Conservation (phyloP, 2,888 invertebrate species). For the Erebia epiphron region DNA sequence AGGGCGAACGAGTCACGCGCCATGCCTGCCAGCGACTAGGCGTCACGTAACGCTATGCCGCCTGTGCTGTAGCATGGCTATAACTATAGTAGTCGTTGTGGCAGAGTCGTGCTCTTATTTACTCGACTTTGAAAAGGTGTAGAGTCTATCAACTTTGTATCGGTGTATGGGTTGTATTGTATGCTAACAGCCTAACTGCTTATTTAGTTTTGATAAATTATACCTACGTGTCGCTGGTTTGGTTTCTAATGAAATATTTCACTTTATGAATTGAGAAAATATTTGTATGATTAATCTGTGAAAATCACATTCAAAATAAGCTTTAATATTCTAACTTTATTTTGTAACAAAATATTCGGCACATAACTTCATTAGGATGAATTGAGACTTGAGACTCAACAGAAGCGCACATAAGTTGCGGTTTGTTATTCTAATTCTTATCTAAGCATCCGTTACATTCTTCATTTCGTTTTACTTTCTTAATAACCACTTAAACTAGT, state of each 20-base stretch:
- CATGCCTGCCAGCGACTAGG: slow-evolving; percentile 54
- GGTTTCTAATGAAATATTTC: no score
- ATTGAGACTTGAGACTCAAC: background rate
- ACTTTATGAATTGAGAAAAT: no score
- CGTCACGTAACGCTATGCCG: slow-evolving; percentile 61
- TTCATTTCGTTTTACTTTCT: slow-evolving; percentile 26
- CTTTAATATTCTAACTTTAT: background rate
- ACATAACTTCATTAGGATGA: slow-evolving; percentile 4
- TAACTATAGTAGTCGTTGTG: background rate
- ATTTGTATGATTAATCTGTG: no score
- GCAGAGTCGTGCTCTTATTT: background rate
- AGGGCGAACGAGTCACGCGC: slow-evolving; percentile 78
- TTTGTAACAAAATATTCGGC: background rate
- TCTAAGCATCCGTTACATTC: slow-evolving; percentile 25
- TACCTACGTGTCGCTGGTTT: no score
- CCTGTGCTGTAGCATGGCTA: slow-evolving; percentile 41
- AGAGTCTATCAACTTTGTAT: no score
- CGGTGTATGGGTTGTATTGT: no score
- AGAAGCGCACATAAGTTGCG: slow-evolving; percentile 6
- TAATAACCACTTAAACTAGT: slow-evolving; percentile 18
- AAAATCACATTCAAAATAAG: background rate
- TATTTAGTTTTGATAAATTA: no score
- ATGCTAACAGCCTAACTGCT: no score
- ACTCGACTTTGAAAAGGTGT: no score
- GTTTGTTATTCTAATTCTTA: slow-evolving; percentile 27